Base-by-base conservation (phyloP, 2,888 invertebrate genomes). In the Cephus pulcher region DNA sequence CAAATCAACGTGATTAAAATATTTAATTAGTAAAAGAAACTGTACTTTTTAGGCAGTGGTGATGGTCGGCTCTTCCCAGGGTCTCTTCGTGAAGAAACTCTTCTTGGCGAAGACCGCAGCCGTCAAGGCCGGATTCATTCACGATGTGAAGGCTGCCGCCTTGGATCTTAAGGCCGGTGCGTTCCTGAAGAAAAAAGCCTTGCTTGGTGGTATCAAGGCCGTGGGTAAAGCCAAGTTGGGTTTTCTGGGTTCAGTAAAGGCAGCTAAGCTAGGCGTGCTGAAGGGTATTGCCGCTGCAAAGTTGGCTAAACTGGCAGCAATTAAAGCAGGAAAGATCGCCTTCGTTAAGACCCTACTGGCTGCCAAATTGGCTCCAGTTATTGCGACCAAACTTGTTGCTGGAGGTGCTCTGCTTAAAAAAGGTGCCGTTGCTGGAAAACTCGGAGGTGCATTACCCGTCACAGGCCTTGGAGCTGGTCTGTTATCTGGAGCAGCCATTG, bases 401-500 rank as follows among this genome's bases (percentile, higher is more conserved):
- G 76, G 32, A 11, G 35, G 56, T 12, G 76, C 40, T 40, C n/a
- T 71, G 9, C 12, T 76, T 1, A 73, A 73, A 15, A 73, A 40
- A 35, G 75, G 34, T 30, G 32, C 33, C 15, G n/a, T 56, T 12
- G 33, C 12, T 11, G 75, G 75, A 34, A 40, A 33, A 11, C 30
- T 70, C 0, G 70, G 70, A 70, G 70, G 70, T 33, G 86, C 89
- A 90, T 90, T 90, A 34, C 70, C 73, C 73, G 34, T 78, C 71
- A 74, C 80, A 33, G 77, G 83, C 11, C 69, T 79, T 73, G 77
- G 81, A 33, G 77, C 82, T n/a, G 78, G 78, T 89, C 88, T 90
- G 89, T 89, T 90, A 89, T 89, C 89, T 15, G 74, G 34, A 74
- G 12, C 74, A 15, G 30, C 30, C 74, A 23, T 74, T 30, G 30